Base-by-base conservation (phyloP, 2,797 vertebrate species). In the Hybognathus amarus region DNA sequence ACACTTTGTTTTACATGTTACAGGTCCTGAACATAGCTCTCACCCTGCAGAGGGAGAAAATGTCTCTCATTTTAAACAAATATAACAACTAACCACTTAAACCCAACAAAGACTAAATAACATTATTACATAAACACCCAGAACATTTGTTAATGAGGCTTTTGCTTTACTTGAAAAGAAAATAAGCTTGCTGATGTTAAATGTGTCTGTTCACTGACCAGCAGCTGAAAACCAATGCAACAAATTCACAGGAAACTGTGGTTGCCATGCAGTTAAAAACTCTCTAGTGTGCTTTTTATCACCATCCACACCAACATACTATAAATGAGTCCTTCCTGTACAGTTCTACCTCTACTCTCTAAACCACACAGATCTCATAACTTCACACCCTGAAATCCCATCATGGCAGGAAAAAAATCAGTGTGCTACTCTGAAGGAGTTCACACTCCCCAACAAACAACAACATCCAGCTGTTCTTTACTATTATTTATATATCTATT, bases 21-120 rank as follows among this genome's bases (percentile, higher is more conserved):
- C 91, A 95, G 94, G 93, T 94, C 84, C 89, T 61, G 87, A 87
- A 92, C 89, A 91, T 89, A 90, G 91, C 87, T 89, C 85, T 89
- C 85, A 86, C 83, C 71, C 89, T 73, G 50, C 88, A 90, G 80
- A 71, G 79, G 79, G 84, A 33, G 66, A 73, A 75, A n/a, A 50
- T 63, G 36, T 18, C 33, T 84, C 22, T 84, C 63, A 40, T 77
- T 68, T 68, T 86, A 85, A 85, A 74, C 63, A 66, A 83, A 82
- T 86, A 82, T 89, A 85, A 86, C 50, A 36, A 79, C 73, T 87
- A 85, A 87, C 71, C 33, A 82, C 54, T 63, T 47, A 82, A 30
- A 86, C 64, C 24, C 59, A 81, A 80, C 67, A 83, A 66, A 36
- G 68, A 86, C 63, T 88, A 90, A 88, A 79, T 83, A 7, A 77